These are phyloP conservation scores for Rugalucina vietnamica DNA, from an alignment of 2,888 invertebrate genomes.

Conservation along the genomic window DNA sequence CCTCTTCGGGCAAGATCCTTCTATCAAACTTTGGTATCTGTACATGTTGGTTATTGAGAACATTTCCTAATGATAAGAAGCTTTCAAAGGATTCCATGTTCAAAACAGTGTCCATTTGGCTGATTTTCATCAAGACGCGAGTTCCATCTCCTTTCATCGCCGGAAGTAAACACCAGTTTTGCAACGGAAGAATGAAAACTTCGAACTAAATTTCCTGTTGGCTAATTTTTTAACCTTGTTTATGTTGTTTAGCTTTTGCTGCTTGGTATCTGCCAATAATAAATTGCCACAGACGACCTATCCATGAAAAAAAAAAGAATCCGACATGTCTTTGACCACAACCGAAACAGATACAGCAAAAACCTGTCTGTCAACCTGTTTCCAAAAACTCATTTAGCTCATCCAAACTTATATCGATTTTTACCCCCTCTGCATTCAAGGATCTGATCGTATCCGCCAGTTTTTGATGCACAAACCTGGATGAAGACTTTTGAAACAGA, in stretches of 20 bases:
- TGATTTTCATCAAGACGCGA: not conserved
- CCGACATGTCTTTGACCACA: not conserved
- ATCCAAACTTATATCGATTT: not conserved
- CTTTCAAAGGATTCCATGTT: not conserved
- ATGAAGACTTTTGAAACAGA: not conserved
- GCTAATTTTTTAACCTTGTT: not conserved
- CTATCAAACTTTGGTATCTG: not conserved
- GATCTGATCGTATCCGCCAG: not conserved
- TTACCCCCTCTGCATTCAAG: not conserved
- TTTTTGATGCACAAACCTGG: not conserved
- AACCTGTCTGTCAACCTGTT: not conserved
- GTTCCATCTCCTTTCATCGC: not conserved
- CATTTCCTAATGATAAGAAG: not conserved
- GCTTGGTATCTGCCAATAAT: no score
- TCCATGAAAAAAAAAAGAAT: no score
- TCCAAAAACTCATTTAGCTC: not conserved
- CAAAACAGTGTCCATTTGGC: not conserved
- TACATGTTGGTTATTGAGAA: not conserved
- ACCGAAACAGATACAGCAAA: not conserved
- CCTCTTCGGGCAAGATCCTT: not conserved
- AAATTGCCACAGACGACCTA: not conserved
- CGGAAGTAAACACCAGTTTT: not conserved
- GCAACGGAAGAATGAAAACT: not conserved
- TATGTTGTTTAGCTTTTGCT: no score
- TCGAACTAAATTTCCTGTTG: not conserved